Evolutionary conservation across 2,888 invertebrate species (phyloP), one percentile per base, ranked within the genome.

Genomic region (Myopa testacea): DNA sequence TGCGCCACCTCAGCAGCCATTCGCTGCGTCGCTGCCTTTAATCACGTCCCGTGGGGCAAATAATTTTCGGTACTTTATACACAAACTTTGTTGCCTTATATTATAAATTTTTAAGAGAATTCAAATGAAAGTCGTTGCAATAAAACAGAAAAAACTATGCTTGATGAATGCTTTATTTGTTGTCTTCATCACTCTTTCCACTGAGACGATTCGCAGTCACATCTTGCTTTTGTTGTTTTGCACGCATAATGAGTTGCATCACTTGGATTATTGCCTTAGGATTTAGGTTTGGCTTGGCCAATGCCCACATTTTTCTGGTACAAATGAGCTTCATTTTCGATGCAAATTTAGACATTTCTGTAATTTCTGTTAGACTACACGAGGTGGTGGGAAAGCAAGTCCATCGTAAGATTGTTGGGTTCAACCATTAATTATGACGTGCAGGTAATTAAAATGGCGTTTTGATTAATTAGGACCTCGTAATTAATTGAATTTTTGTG

Each of bases 401-500:
- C 38, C 65, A 26, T 60, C 7, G 65, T 65, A 10, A 37, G 4
- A 4, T 34, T 37, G 65, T 34, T 5, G 65, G 14, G 4, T 10
- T 26, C 26, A 10, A 52, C 70, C 58, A 74, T 65, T 63, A 74
- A 65, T 52, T 50, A 52, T 26, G 74, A 26, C 52, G 37, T 7
- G 74, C 65, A n/a, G 68, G 75, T 45, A 75, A 75, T 75, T 75
- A 75, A 75, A 75, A 69, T 60, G 68, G 60, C 75, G 58, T n/a
- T 16, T 69, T 75, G 75, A 75, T 60, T 19, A 75, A 69, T 75
- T 75, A 45, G 58, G 45, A 7, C 38, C 40, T 4, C 34, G 58
- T 75, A 75, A 75, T 75, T 75, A 45, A 75, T 75, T 75, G 75
- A 75, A 75, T 75, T 58, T 69, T 60, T 69, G 68, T 45, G 68